phyloP scores from a whole-genome alignment of 92 coral and sea anemone species.

The Parazoanthus atlanticus region DNA sequence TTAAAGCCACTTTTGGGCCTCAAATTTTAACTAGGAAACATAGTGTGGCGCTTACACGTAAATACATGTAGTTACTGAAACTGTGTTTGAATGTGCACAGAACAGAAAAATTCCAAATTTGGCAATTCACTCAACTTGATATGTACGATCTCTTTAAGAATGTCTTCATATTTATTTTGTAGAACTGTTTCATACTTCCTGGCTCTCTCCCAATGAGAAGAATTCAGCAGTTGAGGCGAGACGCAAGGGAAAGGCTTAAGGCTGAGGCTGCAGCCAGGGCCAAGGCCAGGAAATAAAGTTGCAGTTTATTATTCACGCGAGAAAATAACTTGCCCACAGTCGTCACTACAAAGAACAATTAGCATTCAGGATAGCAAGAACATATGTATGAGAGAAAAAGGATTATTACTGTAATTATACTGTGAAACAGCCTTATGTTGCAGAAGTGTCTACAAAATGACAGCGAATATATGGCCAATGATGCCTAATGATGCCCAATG shows the following conservation, averaged over 20 bases:
- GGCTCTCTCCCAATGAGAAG: conserved; percentile 87
- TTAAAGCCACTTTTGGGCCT: too few species aligned
- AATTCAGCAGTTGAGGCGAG: conserved; percentile 73
- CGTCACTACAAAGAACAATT: background rate
- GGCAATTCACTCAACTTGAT: background rate
- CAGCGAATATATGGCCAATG: background rate
- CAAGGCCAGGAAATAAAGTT: background rate
- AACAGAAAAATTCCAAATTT: background rate
- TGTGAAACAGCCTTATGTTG: background rate
- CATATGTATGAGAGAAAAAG: background rate
- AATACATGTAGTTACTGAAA: too few species aligned
- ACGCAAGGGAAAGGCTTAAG: conserved; percentile 67
- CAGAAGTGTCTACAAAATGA: background rate
- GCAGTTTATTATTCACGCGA: too few species aligned
- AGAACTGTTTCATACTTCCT: conserved; percentile 90
- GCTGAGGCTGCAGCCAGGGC: conserved; percentile 24
- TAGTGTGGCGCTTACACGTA: too few species aligned
- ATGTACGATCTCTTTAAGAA: background rate
- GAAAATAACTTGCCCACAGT: background rate
- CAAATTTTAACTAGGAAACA: too few species aligned
- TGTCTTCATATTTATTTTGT: background rate
- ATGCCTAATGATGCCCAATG: background rate
- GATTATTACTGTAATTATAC: background rate
- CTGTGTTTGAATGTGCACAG: background rate
- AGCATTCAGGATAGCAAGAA: background rate